A percentile compares a stretch with the other conserved stretches of the same genome.
Conservation (phyloP, 2,797 vertebrate species). For the Oryzias dopingdopingensis region DNA sequence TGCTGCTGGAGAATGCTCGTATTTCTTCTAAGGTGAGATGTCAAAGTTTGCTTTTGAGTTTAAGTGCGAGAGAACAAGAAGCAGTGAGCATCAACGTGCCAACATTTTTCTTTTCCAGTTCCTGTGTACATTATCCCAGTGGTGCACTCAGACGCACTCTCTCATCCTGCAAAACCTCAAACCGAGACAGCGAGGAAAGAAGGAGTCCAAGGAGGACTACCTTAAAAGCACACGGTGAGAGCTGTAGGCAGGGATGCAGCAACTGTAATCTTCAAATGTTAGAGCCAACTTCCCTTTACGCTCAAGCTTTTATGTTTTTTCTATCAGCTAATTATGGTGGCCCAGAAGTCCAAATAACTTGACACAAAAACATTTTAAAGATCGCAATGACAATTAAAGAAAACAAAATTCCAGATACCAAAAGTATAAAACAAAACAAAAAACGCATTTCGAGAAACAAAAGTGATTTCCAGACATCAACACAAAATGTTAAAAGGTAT, state of each 20-base stretch:
- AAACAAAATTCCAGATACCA: too few species aligned
- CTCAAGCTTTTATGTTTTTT: too few species aligned
- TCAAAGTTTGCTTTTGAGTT: not conserved
- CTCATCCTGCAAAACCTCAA: slow-evolving; percentile 98
- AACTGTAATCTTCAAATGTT: not conserved
- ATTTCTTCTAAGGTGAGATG: slow-evolving; percentile 89
- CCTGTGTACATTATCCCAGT: slow-evolving; percentile 91
- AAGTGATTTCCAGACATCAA: too few species aligned
- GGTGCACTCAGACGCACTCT: slow-evolving; percentile 98
- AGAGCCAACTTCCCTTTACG: too few species aligned
- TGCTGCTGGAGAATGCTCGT: slow-evolving; percentile 93
- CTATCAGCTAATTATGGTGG: too few species aligned
- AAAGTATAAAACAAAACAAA: too few species aligned
- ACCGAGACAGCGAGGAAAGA: slow-evolving; percentile 94
- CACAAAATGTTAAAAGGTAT: too few species aligned
- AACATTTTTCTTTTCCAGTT: slow-evolving; percentile 75
- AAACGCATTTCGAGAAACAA: too few species aligned
- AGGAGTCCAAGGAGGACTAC: slow-evolving; percentile 97
- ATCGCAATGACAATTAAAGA: too few species aligned
- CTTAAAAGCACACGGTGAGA: slow-evolving; percentile 95
- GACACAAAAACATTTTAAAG: too few species aligned
- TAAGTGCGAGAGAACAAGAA: not conserved
- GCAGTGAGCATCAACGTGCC: not conserved
- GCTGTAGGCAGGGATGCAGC: not conserved
- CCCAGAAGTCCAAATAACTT: too few species aligned